These are phyloP conservation scores for Cheilosia grossa DNA, from an alignment of 2,888 invertebrate genomes.

Conservation along the genomic window DNA sequence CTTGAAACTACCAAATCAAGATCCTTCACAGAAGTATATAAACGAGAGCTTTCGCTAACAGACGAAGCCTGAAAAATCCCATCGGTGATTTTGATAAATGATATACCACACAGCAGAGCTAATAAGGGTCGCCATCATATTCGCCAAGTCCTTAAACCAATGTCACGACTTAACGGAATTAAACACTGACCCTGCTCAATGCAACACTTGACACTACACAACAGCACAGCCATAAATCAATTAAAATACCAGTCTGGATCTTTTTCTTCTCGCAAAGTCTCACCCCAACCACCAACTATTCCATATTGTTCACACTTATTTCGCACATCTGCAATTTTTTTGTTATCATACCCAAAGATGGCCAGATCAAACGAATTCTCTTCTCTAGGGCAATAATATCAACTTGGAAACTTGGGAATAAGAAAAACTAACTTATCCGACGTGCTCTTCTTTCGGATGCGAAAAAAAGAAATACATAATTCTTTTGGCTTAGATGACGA, in stretches of 20 bases:
- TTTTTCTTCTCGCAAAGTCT: neutral
- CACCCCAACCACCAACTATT: neutral
- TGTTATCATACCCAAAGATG: conserved; percentile 52
- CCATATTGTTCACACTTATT: conserved; percentile 55
- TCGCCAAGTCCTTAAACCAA: neutral
- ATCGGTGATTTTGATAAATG: conserved; percentile 5
- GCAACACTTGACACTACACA: neutral
- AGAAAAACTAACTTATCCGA: conserved; percentile 55
- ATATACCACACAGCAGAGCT: neutral
- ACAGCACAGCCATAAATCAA: conserved; percentile 46
- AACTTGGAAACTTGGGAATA: conserved; percentile 15
- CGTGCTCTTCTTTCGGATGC: neutral
- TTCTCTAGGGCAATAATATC: conserved; percentile 29
- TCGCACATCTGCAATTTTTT: conserved; percentile 64
- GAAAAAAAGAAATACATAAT: conserved; percentile 28
- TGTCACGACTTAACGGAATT: neutral
- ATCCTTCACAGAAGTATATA: neutral
- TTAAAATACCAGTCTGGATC: conserved; percentile 52
- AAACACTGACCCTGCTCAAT: neutral
- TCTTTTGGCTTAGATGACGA: conserved; percentile 67
- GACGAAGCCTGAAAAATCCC: neutral
- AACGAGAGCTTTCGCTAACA: neutral
- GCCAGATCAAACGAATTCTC: neutral
- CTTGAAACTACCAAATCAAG: neutral
- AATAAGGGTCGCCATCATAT: neutral